phyloP scores from a whole-genome alignment of 30 jellyfish, hydroid and myxozoan genomes.

The Sanderia malayensis region DNA sequence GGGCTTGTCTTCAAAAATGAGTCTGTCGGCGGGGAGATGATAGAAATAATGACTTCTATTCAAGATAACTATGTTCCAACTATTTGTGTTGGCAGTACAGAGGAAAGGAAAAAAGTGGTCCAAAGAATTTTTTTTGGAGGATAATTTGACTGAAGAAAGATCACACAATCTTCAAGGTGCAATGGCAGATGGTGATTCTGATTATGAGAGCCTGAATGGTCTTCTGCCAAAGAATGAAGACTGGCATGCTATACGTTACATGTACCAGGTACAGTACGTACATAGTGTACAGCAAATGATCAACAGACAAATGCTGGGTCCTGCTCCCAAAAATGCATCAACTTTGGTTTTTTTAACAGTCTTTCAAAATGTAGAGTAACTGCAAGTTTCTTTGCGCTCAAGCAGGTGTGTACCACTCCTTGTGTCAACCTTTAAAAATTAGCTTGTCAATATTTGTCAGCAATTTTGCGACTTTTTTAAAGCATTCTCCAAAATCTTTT shows the following conservation, averaged over 20 bases:
- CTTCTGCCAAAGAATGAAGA: slow-evolving; percentile 13
- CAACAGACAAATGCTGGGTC: no score
- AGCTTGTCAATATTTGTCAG: no score
- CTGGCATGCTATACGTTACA: no score
- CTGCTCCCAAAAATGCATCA: no score
- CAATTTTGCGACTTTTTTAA: no score
- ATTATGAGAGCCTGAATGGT: slow-evolving; percentile 29
- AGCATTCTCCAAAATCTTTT: no score
- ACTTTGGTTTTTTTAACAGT: no score
- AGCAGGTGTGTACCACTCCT: no score
- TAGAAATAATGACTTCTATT: slow-evolving; percentile 1
- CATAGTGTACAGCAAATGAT: no score
- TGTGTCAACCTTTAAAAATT: no score
- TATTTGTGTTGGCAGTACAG: neutral
- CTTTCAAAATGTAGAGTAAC: no score
- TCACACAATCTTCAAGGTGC: slow-evolving; percentile 15
- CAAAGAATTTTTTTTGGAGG: slow-evolving; percentile 17
- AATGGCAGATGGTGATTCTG: slow-evolving; percentile 24
- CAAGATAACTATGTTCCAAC: slow-evolving; percentile 18
- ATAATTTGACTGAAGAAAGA: slow-evolving; percentile 27
- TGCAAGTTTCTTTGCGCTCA: no score
- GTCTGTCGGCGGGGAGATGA: slow-evolving; percentile 21
- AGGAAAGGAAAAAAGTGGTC: neutral
- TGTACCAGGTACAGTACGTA: slow-evolving; percentile 18
- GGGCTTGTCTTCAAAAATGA: slow-evolving; percentile 15